Conservation (phyloP, 2,797 vertebrate genomes). For the Miichthys miiuy region DNA sequence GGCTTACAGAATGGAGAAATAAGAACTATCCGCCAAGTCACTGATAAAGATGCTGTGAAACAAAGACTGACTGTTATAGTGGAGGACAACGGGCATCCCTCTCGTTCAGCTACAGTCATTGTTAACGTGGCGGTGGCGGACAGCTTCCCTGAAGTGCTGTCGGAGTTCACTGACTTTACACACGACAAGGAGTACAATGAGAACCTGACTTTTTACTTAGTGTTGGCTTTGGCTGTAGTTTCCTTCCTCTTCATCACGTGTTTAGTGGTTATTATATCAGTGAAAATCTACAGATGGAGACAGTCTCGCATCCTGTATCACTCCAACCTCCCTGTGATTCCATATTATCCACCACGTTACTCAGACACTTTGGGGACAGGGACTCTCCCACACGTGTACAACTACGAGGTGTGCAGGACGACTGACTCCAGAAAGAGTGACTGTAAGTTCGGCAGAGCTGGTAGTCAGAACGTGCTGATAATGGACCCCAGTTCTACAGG, state of each 20-base stretch:
- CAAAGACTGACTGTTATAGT: slow-evolving; percentile 85
- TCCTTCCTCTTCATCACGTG: slow-evolving; percentile 82
- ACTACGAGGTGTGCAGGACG: no score
- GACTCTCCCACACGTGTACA: no score
- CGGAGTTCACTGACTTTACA: slow-evolving; percentile 80
- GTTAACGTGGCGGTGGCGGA: slow-evolving; percentile 87
- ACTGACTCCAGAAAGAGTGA: no score
- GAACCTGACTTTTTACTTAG: slow-evolving; percentile 78
- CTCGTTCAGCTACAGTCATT: slow-evolving; percentile 82
- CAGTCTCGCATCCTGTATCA: neutral
- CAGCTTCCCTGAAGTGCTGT: slow-evolving; percentile 85
- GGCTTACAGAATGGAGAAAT: slow-evolving; percentile 88
- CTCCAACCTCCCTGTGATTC: no score
- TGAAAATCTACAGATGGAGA: slow-evolving; percentile 82
- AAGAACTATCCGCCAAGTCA: slow-evolving; percentile 82
- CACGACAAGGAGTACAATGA: slow-evolving; percentile 82
- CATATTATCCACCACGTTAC: no score
- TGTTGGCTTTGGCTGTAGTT: slow-evolving; percentile 80
- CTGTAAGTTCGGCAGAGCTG: no score
- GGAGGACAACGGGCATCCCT: slow-evolving; percentile 83
- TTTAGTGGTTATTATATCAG: slow-evolving; percentile 80
- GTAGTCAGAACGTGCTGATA: no score
- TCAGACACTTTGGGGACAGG: no score
- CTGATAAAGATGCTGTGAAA: slow-evolving; percentile 84
- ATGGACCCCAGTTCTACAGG: slow-evolving; percentile 35